Evolutionary conservation across 2,797 vertebrate species (phyloP), one percentile per base, ranked within the genome.

Genomic region (Lycodopsis pacificus): DNA sequence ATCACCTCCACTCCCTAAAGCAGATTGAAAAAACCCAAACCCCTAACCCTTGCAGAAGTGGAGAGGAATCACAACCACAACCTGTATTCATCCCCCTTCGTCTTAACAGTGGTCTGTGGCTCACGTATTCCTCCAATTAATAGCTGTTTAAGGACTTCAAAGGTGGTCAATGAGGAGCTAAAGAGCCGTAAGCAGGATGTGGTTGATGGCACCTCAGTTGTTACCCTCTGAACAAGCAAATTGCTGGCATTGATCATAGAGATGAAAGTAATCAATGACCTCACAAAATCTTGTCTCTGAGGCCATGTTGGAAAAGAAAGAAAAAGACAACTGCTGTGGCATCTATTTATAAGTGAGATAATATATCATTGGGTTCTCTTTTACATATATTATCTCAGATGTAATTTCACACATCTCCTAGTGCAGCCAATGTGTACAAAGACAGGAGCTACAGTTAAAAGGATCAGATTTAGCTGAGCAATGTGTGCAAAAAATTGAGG

Each of bases 111-210:
- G 66, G 81, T 88, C 69, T 75, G 59, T 65, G 73, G 73, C 77
- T 76, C 70, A 79, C n/a, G 20, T 66, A 38, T 19, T 27, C 63
- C 63, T 79, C 73, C 80, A 82, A 83, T 91, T 88, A 83, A 77
- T 86, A 85, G 82, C 81, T 88, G 83, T 86, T 92, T 61, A 85
- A 70, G 40, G 59, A 86, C 91, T 92, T 94, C 84, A 93, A 90
- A 94, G 84, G 72, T 42, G 61, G 72, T 73, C 57, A 61, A 27
- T 71, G 85, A 84, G 77, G 75, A 79, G 61, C 67, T 71, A 70
- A 85, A 72, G 71, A 71, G 79, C 64, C 25, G 36, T 20, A 25
- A 79, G 71, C 79, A 90, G 87, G 82, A 90, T 82, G 81, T 85
- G 69, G 62, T 83, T 56, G 53, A 66, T 81, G 5, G 22, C 79